phyloP scores from a whole-genome alignment of 2,888 invertebrate genomes.

The Catocala fraxini region DNA sequence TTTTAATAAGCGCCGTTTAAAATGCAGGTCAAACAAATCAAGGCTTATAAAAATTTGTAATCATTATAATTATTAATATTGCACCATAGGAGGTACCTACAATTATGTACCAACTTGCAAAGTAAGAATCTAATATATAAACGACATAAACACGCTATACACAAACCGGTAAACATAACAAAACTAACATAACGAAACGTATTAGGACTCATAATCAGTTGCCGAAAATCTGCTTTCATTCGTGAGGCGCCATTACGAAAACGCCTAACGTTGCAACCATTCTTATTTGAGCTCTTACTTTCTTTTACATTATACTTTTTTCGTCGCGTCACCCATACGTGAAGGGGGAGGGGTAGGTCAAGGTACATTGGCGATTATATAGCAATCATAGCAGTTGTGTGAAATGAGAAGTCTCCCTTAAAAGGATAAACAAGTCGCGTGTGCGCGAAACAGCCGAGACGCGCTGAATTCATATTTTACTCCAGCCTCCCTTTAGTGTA shows the following conservation, averaged over 20 bases:
- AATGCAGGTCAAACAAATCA: too few relatives aligned
- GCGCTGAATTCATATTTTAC: constrained; percentile 84
- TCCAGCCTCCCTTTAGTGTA: constrained; percentile 68
- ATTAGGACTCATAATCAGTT: constrained; percentile 72
- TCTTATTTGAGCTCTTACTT: constrained; percentile 55
- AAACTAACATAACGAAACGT: constrained; percentile 62
- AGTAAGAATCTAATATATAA: constrained; percentile 30
- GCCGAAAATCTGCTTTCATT: constrained; percentile 76
- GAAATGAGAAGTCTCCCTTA: constrained; percentile 84
- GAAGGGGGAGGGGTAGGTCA: constrained; percentile 55
- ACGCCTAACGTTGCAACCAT: constrained; percentile 68
- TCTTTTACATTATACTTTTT: constrained; percentile 41
- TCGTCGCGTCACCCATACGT: constrained; percentile 26
- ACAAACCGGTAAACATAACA: constrained; percentile 58
- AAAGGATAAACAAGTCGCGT: constrained; percentile 87
- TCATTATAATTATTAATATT: too few relatives aligned
- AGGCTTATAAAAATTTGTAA: too few relatives aligned
- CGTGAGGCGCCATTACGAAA: constrained; percentile 67
- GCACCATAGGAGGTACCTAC: too few relatives aligned
- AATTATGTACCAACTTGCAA: neutral
- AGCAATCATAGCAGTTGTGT: constrained; percentile 85
- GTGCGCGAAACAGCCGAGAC: constrained; percentile 83
- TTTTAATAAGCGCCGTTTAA: too few relatives aligned
- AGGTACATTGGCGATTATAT: constrained; percentile 70
- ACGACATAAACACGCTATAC: constrained; percentile 54